Evolutionary conservation across 2,797 vertebrate genomes (phyloP).

Genomic region (Alauda arvensis): DNA sequence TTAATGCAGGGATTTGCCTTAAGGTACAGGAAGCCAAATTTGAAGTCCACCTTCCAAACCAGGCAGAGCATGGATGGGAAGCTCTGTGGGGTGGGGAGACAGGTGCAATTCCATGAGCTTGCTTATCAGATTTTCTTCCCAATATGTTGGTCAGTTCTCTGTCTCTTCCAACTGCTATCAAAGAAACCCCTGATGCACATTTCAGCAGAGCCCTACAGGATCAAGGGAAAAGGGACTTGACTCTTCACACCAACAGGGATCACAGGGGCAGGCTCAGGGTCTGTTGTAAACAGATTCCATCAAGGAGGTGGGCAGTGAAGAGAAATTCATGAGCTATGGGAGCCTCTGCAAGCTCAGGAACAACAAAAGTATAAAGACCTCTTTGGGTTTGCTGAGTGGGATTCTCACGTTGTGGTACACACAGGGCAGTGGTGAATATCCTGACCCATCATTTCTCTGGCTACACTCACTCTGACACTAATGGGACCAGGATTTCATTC

Average conservation of each 20-base stretch:
- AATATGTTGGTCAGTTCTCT: neutral
- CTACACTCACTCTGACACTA: neutral
- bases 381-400: neutral
- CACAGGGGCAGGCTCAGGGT: neutral
- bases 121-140: neutral
- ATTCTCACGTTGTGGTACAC: neutral
- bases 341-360: neutral
- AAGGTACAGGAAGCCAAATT: neutral
- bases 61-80: neutral
- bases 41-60: neutral
- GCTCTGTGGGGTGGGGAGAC: accelerated
- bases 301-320: neutral
- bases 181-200: accelerated
- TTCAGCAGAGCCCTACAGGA: neutral
- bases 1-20: neutral
- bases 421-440: neutral
- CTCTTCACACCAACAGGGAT: neutral
- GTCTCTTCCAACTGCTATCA: neutral
- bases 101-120: neutral
- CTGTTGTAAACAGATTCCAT: neutral
- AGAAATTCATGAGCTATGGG: neutral
- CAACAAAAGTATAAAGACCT: neutral
- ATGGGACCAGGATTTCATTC: neutral
- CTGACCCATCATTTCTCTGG: neutral
- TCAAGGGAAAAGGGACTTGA: neutral